Base-by-base conservation (phyloP, 2,797 vertebrate species). In the Chaunax sp. region DNA sequence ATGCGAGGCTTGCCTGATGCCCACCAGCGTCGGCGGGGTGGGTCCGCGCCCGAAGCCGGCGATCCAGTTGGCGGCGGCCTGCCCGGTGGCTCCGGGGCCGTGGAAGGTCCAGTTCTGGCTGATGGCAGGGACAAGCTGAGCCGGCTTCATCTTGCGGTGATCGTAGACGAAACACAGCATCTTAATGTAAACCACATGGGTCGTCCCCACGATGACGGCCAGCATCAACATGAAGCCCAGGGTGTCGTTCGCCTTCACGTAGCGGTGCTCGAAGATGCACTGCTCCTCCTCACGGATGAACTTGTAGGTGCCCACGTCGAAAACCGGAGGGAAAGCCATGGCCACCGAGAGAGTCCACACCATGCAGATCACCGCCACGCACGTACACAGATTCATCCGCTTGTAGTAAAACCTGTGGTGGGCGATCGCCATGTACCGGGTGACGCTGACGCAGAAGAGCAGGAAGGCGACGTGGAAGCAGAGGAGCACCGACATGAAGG, bases 41-140 rank as follows among this genome's bases (percentile, higher is more conserved):
- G 97, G 97, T 46, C 97, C 97, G 50, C 95, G 93, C 69, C 97
- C 97, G 78, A 98, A 99, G 12, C 97, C 97, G 18, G 97, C 96
- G 23, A 98, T 98, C 97, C 97, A 98, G 90, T 99, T 98, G 0
- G 97, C 96, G 2, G 97, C 97, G 2, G 97, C 97, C 75, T 98
- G 97, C 16, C 97, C 97, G 0, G 96, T 98, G 63, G 97, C 97
- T 1, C 97, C 97, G 0, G 97, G 97, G 18, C 97, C 97, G 38
- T 99, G 97, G 79, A 99, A 99, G 68, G 97, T 98, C 97, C 97
- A 98, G 87, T 98, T 97, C 87, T 98, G 97, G 91, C 97, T 99
- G 87, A 98, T 96, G 64, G 97, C 97, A 0, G 97, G 97, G 3
- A 97, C 95, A 79, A 96, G 89, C 92, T 97, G 97, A 0, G 96